Evolutionary conservation across 2,797 vertebrate genomes (phyloP).

Genomic region (Distichodus sexfasciatus): DNA sequence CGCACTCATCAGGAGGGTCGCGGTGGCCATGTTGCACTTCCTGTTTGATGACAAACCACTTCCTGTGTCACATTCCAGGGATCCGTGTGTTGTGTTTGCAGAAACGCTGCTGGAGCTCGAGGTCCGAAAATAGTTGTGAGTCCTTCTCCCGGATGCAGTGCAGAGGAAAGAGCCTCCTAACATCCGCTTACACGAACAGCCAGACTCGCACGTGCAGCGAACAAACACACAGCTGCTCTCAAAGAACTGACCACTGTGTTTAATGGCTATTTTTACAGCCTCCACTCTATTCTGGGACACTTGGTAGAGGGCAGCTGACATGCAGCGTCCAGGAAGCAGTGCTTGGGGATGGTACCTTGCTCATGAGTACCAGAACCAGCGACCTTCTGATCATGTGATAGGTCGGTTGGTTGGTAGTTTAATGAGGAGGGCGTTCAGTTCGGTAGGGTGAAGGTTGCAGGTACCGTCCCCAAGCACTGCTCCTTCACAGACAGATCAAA

Average conservation of each 20-base stretch:
- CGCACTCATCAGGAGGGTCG: constrained; percentile 2
- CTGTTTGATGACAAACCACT: constrained; percentile 24
- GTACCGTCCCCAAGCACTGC: too few relatives aligned
- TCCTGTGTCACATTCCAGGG: constrained; percentile 45
- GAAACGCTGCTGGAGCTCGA: constrained; percentile 36
- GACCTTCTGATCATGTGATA: not conserved
- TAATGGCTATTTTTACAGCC: not conserved
- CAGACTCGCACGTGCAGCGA: too few relatives aligned
- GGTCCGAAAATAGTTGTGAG: constrained; percentile 36
- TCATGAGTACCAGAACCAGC: too few relatives aligned
- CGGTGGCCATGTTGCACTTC: constrained; percentile 1
- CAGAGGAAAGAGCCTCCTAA: not conserved
- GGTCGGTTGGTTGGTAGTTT: too few relatives aligned
- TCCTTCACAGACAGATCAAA: too few relatives aligned
- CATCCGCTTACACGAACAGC: not conserved
- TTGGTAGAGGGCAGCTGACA: too few relatives aligned
- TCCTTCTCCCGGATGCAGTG: constrained; percentile 10
- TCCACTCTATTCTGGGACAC: too few relatives aligned
- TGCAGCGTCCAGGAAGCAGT: too few relatives aligned
- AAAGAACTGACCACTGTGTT: not conserved
- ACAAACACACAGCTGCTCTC: not conserved
- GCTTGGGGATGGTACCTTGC: too few relatives aligned
- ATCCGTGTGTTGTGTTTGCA: constrained; percentile 16
- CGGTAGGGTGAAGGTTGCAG: too few relatives aligned
- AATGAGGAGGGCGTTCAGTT: too few relatives aligned